Conservation (phyloP, 2,888 invertebrate species). For the Phalera bucephala region DNA sequence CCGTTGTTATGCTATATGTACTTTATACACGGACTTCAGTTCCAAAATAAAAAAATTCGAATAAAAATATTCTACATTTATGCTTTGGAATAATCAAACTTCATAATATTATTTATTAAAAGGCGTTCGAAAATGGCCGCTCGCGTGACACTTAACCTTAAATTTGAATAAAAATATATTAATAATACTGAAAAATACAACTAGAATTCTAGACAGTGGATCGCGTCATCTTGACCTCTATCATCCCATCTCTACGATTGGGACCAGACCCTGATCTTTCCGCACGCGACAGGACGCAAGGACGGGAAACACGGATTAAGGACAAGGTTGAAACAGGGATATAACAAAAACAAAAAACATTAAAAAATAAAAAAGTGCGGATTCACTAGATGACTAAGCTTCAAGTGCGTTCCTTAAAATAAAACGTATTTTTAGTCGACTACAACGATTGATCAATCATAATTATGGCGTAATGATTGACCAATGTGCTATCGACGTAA, state of each 20-base stretch:
- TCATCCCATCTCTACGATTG: background rate
- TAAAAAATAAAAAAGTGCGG: slow-evolving; percentile 48
- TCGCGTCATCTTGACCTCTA: no score
- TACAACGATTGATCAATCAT: slow-evolving; percentile 7
- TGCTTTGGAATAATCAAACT: no score
- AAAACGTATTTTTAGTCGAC: slow-evolving; percentile 1
- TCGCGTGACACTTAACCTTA: slow-evolving; percentile 5
- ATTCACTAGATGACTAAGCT: slow-evolving; percentile 33
- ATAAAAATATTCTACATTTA: no score
- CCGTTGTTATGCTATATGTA: slow-evolving; percentile 41
- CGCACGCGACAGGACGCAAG: slow-evolving; percentile 41
- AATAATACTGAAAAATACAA: background rate
- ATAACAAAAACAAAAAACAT: slow-evolving; percentile 37
- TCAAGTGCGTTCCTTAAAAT: slow-evolving; percentile 21
- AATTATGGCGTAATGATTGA: slow-evolving; percentile 17
- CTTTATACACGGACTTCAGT: slow-evolving; percentile 29
- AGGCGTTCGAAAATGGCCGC: slow-evolving; percentile 3
- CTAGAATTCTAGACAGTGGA: background rate
- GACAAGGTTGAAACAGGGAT: slow-evolving; percentile 29
- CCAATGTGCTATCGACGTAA: slow-evolving; percentile 24
- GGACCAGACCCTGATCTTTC: slow-evolving; percentile 22
- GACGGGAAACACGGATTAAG: slow-evolving; percentile 31
- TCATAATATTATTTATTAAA: no score
- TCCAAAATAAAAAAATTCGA: no score
- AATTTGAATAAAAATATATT: slow-evolving; percentile 7